Evolutionary conservation across 1,140 invertebrate species (phyloP).

Genomic region (Teleogryllus occipitalis): DNA sequence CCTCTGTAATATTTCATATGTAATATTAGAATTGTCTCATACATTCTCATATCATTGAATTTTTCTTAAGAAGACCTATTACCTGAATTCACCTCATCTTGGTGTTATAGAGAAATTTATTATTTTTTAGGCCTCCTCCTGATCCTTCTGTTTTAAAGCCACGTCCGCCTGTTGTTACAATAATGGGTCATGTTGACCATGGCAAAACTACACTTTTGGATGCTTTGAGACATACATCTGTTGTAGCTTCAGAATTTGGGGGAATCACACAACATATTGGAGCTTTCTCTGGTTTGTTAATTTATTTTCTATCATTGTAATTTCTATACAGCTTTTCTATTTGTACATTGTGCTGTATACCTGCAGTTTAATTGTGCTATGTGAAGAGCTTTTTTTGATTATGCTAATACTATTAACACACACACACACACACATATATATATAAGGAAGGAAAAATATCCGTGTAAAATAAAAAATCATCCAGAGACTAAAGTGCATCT

Average conservation of each 20-base stretch:
- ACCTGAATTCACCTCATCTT: background rate
- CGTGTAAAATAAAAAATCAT: too few relatives aligned
- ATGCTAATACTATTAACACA: too few relatives aligned
- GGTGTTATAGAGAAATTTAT: background rate
- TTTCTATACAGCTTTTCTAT: too few relatives aligned
- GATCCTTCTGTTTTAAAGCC: conserved; percentile 81
- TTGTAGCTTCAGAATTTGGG: conserved; percentile 92
- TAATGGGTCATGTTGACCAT: conserved; percentile 73
- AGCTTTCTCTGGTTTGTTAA: conserved; percentile 72
- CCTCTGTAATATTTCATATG: background rate
- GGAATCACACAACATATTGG: conserved; percentile 99
- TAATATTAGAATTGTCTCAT: background rate
- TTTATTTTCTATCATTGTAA: background rate
- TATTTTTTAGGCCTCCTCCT: conserved; percentile 43
- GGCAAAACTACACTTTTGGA: conserved; percentile 88
- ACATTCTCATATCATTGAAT: background rate
- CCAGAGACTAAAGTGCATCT: too few relatives aligned
- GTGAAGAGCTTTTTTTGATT: too few relatives aligned
- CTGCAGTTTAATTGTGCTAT: too few relatives aligned
- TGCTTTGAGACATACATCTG: conserved; percentile 70
- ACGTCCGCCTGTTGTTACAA: conserved; percentile 61
- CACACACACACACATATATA: too few relatives aligned
- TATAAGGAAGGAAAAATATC: too few relatives aligned
- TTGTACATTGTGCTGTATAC: too few relatives aligned
- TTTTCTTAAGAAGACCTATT: background rate